phyloP scores from a whole-genome alignment of 2,888 invertebrate genomes.

The Meandrusa payeni region DNA sequence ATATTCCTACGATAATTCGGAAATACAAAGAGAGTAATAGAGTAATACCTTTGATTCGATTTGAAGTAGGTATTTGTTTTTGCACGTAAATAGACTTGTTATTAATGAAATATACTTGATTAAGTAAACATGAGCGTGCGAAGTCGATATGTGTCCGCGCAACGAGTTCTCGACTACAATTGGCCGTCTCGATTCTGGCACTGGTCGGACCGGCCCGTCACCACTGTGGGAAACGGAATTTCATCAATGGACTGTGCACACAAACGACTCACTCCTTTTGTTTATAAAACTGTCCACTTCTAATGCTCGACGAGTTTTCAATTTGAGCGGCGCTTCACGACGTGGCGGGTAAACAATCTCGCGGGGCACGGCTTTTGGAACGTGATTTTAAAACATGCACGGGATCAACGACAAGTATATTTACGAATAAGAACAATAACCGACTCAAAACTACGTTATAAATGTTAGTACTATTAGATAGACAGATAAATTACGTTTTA shows the following conservation, averaged over 20 bases:
- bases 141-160: not conserved
- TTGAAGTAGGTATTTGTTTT: too few species aligned
- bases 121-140: too few species aligned
- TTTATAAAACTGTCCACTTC: constrained; percentile 79
- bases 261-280: constrained; percentile 61
- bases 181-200: constrained; percentile 54
- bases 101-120: too few species aligned
- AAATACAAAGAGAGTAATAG: too few species aligned
- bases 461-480: too few species aligned
- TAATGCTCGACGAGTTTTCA: constrained; percentile 55
- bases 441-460: too few species aligned
- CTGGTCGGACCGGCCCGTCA: constrained; percentile 57
- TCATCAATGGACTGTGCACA: constrained; percentile 67
- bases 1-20: too few species aligned
- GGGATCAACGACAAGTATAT: constrained; percentile 34
- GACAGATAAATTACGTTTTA: too few species aligned
- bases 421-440: too few species aligned
- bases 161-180: constrained; percentile 33
- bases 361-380: constrained; percentile 31
- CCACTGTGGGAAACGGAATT: constrained; percentile 67
- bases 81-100: too few species aligned
- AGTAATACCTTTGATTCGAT: too few species aligned
- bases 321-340: constrained; percentile 49
- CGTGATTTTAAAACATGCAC: constrained; percentile 36
- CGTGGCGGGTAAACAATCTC: constrained; percentile 57